Base-by-base conservation (phyloP, 2,888 invertebrate genomes). In the Rhyacophila evoluta region DNA sequence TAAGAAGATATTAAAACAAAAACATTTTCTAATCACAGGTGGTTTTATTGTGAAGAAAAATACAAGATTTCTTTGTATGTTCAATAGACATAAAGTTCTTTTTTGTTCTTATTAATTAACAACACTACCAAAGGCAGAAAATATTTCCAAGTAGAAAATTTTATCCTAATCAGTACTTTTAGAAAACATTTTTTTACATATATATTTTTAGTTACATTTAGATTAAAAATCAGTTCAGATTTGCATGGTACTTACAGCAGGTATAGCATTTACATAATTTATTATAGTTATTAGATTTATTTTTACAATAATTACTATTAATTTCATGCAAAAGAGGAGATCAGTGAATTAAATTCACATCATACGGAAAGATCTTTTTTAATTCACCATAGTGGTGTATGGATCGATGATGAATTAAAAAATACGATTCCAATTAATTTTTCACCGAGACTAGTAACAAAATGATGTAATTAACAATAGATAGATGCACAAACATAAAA, bases 101-200 rank as follows among this genome's bases (percentile, higher is more conserved):
- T 41, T 68, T 38, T 69, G 39, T 69, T 69, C 25, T 75, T 41
- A 69, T 41, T n/a, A n/a, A 68, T 19, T 39, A 72, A 27, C 27
- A 72, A 74, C 36, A 41, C 70, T 39, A 69, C 33, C 27, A 79
- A 77, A 77, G 80, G 80, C 80, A 80, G 74, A 75, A 74, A 76
- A 38, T 41, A 76, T 77, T 77, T 38, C 55, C 75, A 33, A 75
- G 37, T 38, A 68, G 28, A 41, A 73, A 68, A 71, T 69, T 78
- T 71, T 71, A 78, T 77, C 80, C 81, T 82, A 82, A 75, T 82
- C 82, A 82, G 82, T 82, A 81, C 82, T 82, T 82, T 75, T 73
- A 79, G 55, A 70, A 55, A 72, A 75, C 74, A 78, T 28, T 38
- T 78, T 78, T 75, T 55, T 71, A 78, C 69, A 74, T n/a, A n/a